Evolutionary conservation across 2,113 vertebrate genomes (phyloP).

Genomic region (Trachemys scripta): DNA sequence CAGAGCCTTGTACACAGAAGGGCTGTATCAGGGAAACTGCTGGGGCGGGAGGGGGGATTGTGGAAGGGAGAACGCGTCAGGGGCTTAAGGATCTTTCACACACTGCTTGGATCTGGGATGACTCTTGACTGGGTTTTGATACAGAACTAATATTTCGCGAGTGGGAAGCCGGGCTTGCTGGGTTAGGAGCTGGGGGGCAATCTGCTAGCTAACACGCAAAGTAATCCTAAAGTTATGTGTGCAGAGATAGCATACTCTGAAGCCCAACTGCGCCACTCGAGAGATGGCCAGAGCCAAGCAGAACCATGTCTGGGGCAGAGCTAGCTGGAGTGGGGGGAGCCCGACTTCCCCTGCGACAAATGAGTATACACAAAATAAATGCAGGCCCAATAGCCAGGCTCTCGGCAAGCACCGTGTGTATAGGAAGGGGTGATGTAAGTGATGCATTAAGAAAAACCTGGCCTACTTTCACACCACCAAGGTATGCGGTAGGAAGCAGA

Average conservation of each 20-base stretch:
- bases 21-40: fast-evolving
- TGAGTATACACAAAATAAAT: constrained; percentile 14
- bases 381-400: not conserved
- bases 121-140: not conserved
- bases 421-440: not conserved
- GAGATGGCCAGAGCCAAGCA: not conserved
- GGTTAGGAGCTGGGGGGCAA: not conserved
- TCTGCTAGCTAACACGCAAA: not conserved
- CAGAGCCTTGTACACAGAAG: not conserved
- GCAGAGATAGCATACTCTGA: not conserved
- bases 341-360: constrained; percentile 1
- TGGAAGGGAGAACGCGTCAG: not conserved
- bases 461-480: not conserved
- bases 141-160: fast-evolving
- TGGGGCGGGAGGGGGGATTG: not conserved
- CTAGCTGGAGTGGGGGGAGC: not conserved
- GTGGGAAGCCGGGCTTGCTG: not conserved
- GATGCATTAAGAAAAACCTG: not conserved
- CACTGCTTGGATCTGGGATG: not conserved
- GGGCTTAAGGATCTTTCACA: not conserved
- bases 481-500: not conserved
- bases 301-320: not conserved
- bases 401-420: not conserved
- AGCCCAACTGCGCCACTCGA: not conserved
- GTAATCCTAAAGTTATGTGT: not conserved